Evolutionary conservation across 23 tunicate species (phyloP), one percentile per base, ranked within the genome.

Genomic region (Diplosoma virens): DNA sequence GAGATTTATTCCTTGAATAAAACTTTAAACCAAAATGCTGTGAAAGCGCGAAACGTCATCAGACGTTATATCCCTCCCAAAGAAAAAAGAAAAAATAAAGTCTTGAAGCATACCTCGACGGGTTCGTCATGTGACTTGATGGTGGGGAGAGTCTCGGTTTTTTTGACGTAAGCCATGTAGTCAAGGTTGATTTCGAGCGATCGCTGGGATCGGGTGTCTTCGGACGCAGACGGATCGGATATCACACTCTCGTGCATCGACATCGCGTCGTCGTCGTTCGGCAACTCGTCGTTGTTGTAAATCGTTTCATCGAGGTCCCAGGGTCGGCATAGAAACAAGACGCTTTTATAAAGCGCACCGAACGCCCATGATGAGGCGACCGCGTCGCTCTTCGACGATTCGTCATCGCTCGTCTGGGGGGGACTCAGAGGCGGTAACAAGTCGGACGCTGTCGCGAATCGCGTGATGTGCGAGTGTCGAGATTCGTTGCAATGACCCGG

Each of bases 141-240:
- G n/a, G n/a, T n/a, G n/a, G n/a, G n/a, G n/a, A n/a, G 34, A 7
- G 70, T 34, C 17, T 80, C 75, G 31, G 76, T 66, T 2, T 27
- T 30, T 21, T 80, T 80, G 26, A 80, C 85, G 36, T 80, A 80
- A 32, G 77, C 85, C 85, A 80, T 68, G 77, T 80, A 80, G 27
- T 80, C 77, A 23, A 66, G 20, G 30, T 46, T 63, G 35, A 63
- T 63, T 6, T 63, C 70, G 6, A 63, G 35, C 9, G 35, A 30
- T 5, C 37, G 35, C 35, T 6, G 37, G 20, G 37, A 29, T 28
- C 37, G 34, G 35, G 35, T 5, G 20, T 63, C 70, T 25, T 63
- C 70, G 35, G 70, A 63, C 3, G 5, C 11, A 4, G 27, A 6
- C 6, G 18, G 5, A 9, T 56, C 64, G 11, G 50, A 41, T 7